A percentile compares a stretch with the other conserved stretches of the same genome.
Evolutionary conservation across 2,113 vertebrate species (phyloP).

Genomic region (Calonectris borealis): DNA sequence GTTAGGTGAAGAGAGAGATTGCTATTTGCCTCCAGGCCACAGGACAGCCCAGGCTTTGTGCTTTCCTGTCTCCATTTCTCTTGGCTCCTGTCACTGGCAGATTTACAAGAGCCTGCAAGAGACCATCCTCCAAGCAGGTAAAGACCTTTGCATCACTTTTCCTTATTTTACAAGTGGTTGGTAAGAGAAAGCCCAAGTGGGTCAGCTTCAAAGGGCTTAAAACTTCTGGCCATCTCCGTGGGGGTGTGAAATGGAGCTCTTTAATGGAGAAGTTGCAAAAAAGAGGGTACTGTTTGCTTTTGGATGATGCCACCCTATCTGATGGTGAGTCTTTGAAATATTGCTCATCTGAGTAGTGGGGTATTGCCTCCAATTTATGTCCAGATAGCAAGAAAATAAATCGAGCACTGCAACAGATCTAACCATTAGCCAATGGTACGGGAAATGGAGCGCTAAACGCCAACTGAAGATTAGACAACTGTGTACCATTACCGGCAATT

Average conservation of each 20-base stretch:
- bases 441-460: not conserved
- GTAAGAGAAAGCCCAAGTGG: not conserved
- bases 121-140: conserved; percentile 31
- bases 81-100: conserved; percentile 1
- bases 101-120: conserved; percentile 8
- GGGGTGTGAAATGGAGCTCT: not conserved
- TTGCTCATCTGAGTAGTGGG: not conserved
- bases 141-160: not conserved
- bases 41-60: conserved; percentile 22
- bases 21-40: conserved; percentile 32
- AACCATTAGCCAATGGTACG: not conserved
- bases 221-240: not conserved
- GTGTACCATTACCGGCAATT: not conserved
- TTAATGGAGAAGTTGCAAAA: not conserved
- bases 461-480: not conserved
- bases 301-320: not conserved
- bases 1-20: conserved; percentile 44
- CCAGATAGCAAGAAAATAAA: not conserved
- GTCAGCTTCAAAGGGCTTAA: not conserved
- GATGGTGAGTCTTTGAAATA: not conserved
- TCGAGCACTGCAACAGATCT: not conserved
- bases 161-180: not conserved
- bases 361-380: not conserved
- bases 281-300: not conserved
- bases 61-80: not conserved